Evolutionary conservation across 2,888 invertebrate genomes (phyloP), one percentile per base, ranked within the genome.

Genomic region (Aleiodes leptofemur): DNA sequence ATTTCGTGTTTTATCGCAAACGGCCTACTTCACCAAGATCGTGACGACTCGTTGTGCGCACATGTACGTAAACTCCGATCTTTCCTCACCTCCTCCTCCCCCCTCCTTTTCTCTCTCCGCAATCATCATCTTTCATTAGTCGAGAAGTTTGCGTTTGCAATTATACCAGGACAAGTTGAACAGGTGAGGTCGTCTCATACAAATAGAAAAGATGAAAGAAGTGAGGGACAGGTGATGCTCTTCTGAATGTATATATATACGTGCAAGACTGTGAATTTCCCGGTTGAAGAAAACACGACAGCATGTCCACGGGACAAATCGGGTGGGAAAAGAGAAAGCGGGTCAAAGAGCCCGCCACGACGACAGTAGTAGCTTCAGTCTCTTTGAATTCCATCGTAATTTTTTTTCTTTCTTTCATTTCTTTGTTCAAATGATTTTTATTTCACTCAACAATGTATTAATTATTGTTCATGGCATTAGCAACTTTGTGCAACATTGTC

Each of bases 311-410:
- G 78, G 83, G 86, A 88, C 85, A 87, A 86, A 88, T 88, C 88
- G 86, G 84, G 86, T 86, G 86, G 88, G 86, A 87, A 88, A 88
- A 88, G 88, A 88, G 88, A 88, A 89, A 89, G 88, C 88, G 85
- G 88, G 88, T 88, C 88, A 87, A 87, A 88, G 87, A 88, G 85
- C 83, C 84, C 85, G 86, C 83, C 83, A 78, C 82, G 82, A 80
- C 83, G 85, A 85, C 83, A 84, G 80, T 77, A 84, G 80, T 77
- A 72, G 38, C 53, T 16, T 64, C 71, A 71, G 57, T n/a, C 73
- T 64, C 80, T 75, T 79, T 76, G 78, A 79, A 83, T 81, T 79
- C 72, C 72, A 23, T 23, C 23, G 23, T 23, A 23, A 23, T 23
- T 23, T 23, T 23, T 23, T 23, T 23, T 78, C 79, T 57, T 56